Evolutionary conservation across 2,888 invertebrate species (phyloP).

Genomic region (Ctena decussata): DNA sequence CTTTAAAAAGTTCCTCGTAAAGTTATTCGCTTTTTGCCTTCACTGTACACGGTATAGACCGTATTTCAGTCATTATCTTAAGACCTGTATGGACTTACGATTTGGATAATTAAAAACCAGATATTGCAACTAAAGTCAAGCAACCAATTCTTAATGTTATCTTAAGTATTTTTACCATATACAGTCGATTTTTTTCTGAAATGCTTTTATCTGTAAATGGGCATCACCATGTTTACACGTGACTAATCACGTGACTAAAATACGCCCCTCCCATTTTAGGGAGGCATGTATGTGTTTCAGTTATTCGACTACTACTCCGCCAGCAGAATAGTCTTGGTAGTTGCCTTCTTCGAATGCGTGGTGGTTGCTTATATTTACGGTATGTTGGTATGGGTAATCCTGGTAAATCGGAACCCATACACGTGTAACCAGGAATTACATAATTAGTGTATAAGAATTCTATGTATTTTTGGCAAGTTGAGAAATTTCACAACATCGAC

Average conservation of each 20-base stretch:
- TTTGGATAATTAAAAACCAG: too few relatives aligned
- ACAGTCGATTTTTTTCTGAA: too few relatives aligned
- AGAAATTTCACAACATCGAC: too few relatives aligned
- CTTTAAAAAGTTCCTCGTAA: too few relatives aligned
- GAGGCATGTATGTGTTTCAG: conserved; percentile 91
- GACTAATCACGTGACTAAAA: conserved; percentile 3
- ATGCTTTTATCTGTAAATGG: background rate
- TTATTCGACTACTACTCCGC: conserved; percentile 90
- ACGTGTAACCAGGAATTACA: too few relatives aligned
- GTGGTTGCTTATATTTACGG: conserved; percentile 95
- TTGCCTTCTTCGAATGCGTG: conserved; percentile 92
- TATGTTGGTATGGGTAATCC: conserved; percentile 68
- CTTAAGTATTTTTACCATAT: too few relatives aligned
- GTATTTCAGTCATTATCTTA: too few relatives aligned
- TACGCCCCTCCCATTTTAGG: conserved; percentile 86
- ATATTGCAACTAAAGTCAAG: too few relatives aligned
- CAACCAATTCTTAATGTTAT: background rate
- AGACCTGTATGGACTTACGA: too few relatives aligned
- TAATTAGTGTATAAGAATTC: background rate
- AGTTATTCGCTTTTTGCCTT: too few relatives aligned
- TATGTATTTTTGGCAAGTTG: too few relatives aligned
- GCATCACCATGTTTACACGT: conserved; percentile 5
- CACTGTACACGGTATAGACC: too few relatives aligned
- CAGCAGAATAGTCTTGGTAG: conserved; percentile 89
- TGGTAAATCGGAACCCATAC: background rate